Conservation (phyloP, 2,888 invertebrate species). For the Andricus curvator region DNA sequence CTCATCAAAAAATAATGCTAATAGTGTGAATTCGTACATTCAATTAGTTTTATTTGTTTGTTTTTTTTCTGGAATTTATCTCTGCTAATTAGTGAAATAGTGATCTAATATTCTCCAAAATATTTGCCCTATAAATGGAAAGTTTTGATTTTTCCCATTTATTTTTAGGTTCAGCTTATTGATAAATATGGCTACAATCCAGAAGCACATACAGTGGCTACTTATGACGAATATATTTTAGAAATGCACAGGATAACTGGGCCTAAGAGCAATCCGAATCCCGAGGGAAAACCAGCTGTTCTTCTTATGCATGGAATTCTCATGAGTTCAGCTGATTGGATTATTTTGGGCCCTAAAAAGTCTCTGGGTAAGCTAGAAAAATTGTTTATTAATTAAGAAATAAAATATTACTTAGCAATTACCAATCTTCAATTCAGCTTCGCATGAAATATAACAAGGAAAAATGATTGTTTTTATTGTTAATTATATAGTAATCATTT, state of each 20-base stretch:
- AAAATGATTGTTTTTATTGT: too few relatives aligned
- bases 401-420: too few relatives aligned
- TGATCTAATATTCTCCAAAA: too few relatives aligned
- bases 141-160: neutral
- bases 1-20: too few relatives aligned
- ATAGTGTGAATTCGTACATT: too few relatives aligned
- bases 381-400: neutral
- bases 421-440: too few relatives aligned
- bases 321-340: constrained; percentile 86
- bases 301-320: constrained; percentile 87
- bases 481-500: neutral
- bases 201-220: constrained; percentile 83
- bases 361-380: constrained; percentile 81
- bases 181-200: constrained; percentile 83
- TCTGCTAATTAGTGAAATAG: too few relatives aligned
- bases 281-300: constrained; percentile 80
- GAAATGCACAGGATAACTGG: constrained; percentile 86
- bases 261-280: constrained; percentile 78
- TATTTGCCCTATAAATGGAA: neutral
- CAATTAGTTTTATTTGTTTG: too few relatives aligned
- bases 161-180: constrained; percentile 79
- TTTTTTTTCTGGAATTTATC: too few relatives aligned
- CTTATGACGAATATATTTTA: constrained; percentile 89
- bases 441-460: too few relatives aligned
- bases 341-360: constrained; percentile 85